phyloP scores from a whole-genome alignment of 2,113 vertebrate genomes.

The Sturnira hondurensis region DNA sequence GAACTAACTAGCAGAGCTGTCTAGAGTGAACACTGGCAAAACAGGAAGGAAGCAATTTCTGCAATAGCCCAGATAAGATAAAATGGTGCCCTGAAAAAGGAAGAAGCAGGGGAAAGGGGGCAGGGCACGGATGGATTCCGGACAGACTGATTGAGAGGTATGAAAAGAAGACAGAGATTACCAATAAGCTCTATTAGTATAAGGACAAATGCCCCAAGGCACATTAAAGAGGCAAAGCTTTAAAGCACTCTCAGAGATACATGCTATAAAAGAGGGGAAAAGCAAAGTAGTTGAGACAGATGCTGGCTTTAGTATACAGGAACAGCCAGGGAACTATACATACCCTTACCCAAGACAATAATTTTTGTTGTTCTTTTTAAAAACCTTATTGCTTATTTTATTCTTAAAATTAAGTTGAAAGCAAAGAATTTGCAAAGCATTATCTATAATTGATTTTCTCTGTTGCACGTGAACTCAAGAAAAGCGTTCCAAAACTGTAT shows the following conservation, averaged over 20 bases:
- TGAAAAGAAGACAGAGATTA: neutral
- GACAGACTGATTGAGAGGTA: neutral
- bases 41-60: neutral
- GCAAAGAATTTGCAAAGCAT: slow-evolving; percentile 38
- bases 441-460: slow-evolving; percentile 41
- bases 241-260: slow-evolving; percentile 11
- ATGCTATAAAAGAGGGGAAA: neutral
- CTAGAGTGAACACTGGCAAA: neutral
- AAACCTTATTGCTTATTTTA: neutral
- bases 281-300: neutral
- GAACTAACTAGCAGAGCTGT: neutral
- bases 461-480: neutral
- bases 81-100: neutral
- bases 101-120: neutral
- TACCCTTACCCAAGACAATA: neutral
- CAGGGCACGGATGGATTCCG: neutral
- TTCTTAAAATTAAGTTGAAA: neutral
- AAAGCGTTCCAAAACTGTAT: slow-evolving; percentile 26
- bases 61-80: neutral
- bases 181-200: neutral
- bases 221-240: neutral
- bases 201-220: neutral
- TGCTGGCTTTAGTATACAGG: neutral
- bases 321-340: neutral
- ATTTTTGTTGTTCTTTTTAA: neutral